Evolutionary conservation across 2,797 vertebrate species (phyloP).

Genomic region (Eutrigla gurnardus): DNA sequence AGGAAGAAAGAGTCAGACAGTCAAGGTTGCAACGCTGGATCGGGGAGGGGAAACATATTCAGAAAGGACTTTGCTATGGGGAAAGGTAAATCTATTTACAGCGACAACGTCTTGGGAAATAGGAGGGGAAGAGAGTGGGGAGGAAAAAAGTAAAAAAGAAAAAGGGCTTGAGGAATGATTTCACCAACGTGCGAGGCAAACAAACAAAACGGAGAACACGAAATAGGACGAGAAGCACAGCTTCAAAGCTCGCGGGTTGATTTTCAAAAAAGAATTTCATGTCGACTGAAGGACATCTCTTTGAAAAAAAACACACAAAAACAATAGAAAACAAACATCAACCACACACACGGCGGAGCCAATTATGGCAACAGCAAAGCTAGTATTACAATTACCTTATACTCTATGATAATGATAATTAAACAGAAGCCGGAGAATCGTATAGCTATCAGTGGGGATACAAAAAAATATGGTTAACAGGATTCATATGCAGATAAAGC

Average conservation of each 20-base stretch:
- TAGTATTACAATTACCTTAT: slow-evolving; percentile 52
- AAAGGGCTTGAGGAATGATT: slow-evolving; percentile 70
- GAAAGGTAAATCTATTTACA: slow-evolving; percentile 84
- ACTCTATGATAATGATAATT: slow-evolving; percentile 61
- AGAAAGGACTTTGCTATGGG: slow-evolving; percentile 73
- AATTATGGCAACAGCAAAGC: slow-evolving; percentile 51
- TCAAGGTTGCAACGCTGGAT: slow-evolving; percentile 65
- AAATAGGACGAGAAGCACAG: slow-evolving; percentile 36
- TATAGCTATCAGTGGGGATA: slow-evolving; percentile 56
- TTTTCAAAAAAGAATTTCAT: slow-evolving; percentile 63
- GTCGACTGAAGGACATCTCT: slow-evolving; percentile 64
- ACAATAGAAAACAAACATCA: not conserved
- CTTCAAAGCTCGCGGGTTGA: slow-evolving; percentile 71
- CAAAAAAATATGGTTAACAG: slow-evolving; percentile 35
- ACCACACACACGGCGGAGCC: slow-evolving; percentile 16
- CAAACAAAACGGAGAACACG: slow-evolving; percentile 67
- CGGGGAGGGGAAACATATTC: slow-evolving; percentile 44
- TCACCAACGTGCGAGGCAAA: slow-evolving; percentile 69
- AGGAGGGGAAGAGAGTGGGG: slow-evolving; percentile 30
- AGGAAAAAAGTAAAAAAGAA: slow-evolving; percentile 9
- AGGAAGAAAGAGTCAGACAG: slow-evolving; percentile 37
- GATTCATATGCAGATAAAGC: slow-evolving; percentile 67
- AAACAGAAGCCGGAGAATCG: slow-evolving; percentile 46
- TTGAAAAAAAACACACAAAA: slow-evolving; percentile 2
- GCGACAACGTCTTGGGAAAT: slow-evolving; percentile 73